Percentiles rank a stretch among this genome's conserved stretches.
phyloP scores from a whole-genome alignment of 30 jellyfish, hydroid and myxozoan species.

The Turritopsis dohrnii region DNA sequence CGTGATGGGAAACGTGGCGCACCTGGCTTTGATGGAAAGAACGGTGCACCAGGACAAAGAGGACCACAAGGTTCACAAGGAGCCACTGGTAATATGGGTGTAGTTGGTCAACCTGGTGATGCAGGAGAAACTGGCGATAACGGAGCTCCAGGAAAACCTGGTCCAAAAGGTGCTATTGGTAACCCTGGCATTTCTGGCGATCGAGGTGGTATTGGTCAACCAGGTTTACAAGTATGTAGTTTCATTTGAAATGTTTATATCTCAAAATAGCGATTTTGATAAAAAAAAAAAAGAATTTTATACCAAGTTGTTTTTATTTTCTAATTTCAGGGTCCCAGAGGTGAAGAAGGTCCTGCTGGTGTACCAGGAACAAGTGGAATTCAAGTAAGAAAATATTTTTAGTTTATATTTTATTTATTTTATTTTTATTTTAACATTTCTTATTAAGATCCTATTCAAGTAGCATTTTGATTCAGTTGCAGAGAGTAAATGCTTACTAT shows the following conservation, averaged over 20 bases:
- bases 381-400: too few relatives aligned
- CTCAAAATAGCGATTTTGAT: neutral
- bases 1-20: conserved; percentile 27
- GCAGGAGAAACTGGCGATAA: conserved; percentile 11
- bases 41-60: conserved; percentile 46
- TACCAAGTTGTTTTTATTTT: neutral
- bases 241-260: neutral
- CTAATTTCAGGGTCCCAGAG: conserved; percentile 52
- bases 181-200: conserved; percentile 15
- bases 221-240: conserved; percentile 24
- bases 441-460: too few relatives aligned
- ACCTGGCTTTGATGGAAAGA: conserved; percentile 33
- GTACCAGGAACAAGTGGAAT: conserved; percentile 40
- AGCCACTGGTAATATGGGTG: conserved; percentile 24
- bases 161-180: conserved; percentile 24
- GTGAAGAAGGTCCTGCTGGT: conserved; percentile 79
- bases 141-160: conserved; percentile 24
- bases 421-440: too few relatives aligned
- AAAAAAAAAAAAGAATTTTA: neutral
- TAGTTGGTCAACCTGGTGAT: conserved; percentile 18
- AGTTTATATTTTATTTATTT: too few relatives aligned
- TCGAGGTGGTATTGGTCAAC: conserved; percentile 11
- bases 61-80: conserved; percentile 77
- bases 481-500: too few relatives aligned
- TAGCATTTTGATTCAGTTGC: neutral